A percentile compares a stretch with the other conserved stretches of the same genome.
Conservation (phyloP, 2,888 invertebrate genomes). For the Agelastica alni region DNA sequence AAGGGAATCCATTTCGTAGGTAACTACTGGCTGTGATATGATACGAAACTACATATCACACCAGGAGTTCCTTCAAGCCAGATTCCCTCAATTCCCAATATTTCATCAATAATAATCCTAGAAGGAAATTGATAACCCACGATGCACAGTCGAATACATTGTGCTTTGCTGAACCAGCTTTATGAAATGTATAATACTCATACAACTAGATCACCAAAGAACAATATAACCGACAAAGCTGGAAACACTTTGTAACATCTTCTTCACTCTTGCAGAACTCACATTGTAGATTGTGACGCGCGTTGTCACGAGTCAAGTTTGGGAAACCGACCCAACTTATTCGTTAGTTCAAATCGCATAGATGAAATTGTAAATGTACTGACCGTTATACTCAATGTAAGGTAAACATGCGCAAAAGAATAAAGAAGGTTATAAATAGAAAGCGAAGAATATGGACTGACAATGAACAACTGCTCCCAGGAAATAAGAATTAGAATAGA, state of each 20-base stretch:
- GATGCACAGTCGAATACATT: conserved; percentile 53
- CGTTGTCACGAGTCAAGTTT: too few species aligned
- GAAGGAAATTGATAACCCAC: conserved; percentile 26
- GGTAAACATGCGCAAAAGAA: too few species aligned
- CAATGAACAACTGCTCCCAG: too few species aligned
- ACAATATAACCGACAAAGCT: conserved; percentile 53
- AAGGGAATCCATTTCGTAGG: conserved; percentile 56
- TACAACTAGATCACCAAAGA: conserved; percentile 60
- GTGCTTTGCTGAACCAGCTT: conserved; percentile 59
- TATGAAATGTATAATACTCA: conserved; percentile 55
- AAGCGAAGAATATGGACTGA: too few species aligned
- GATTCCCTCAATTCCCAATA: conserved; percentile 47
- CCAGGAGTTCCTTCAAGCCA: conserved; percentile 59
- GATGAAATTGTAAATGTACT: too few species aligned
- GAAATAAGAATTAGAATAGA: too few species aligned
- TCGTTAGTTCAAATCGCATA: too few species aligned
- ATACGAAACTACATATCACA: conserved; percentile 56
- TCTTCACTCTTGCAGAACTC: too few species aligned
- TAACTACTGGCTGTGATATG: conserved; percentile 60
- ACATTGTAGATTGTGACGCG: too few species aligned
- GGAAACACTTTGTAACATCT: conserved; percentile 28
- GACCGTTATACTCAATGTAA: too few species aligned
- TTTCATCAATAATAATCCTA: not conserved
- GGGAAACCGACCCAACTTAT: too few species aligned
- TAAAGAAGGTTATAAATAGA: too few species aligned